Conservation (phyloP, 1,140 invertebrate species). For the Penaeus chinensis region DNA sequence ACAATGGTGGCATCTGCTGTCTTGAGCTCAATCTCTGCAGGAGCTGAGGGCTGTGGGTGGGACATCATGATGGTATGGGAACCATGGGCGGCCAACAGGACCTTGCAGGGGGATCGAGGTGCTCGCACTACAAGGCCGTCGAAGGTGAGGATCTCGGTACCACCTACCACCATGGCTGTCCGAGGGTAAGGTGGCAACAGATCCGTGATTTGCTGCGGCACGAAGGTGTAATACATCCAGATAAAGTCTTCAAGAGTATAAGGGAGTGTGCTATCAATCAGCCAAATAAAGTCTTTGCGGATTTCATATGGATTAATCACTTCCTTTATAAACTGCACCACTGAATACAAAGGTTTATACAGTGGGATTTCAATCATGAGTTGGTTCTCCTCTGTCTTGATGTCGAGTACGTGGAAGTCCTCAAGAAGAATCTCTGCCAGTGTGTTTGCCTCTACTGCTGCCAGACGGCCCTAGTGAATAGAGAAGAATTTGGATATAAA, state of each 20-base stretch:
- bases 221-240: not conserved
- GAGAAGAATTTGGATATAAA: too few species aligned
- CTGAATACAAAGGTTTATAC: too few species aligned
- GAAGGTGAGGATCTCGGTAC: conserved; percentile 50
- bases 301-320: too few species aligned
- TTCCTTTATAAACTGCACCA: too few species aligned
- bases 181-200: conserved; percentile 26
- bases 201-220: not conserved
- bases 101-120: conserved; percentile 46
- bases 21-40: conserved; percentile 9
- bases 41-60: conserved; percentile 26
- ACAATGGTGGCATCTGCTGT: not conserved
- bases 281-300: too few species aligned
- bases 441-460: too few species aligned
- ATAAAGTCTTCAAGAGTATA: not conserved
- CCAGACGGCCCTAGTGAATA: too few species aligned
- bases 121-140: conserved; percentile 37
- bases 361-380: too few species aligned
- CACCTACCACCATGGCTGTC: conserved; percentile 30
- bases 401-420: too few species aligned
- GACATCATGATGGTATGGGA: conserved; percentile 25
- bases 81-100: conserved; percentile 17
- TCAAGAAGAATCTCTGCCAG: too few species aligned
- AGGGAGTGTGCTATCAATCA: not conserved
- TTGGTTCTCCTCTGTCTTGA: too few species aligned